Evolutionary conservation across 2,113 vertebrate species (phyloP).

Genomic region (Macaca nemestrina): DNA sequence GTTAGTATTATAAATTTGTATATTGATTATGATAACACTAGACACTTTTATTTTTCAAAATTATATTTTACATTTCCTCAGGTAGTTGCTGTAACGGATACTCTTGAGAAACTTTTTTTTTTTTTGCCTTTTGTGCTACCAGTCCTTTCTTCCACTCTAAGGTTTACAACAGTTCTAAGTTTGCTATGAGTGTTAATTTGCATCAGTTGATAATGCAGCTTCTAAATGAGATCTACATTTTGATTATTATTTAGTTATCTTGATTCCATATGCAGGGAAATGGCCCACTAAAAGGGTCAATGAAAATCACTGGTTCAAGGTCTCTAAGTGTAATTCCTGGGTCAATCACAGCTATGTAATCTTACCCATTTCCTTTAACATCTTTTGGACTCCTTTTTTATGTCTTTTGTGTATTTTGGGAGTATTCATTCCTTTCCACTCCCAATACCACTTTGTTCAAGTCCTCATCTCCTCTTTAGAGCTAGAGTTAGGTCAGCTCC

Average conservation of each 20-base stretch:
- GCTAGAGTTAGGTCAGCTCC: neutral
- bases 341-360: neutral
- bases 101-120: neutral
- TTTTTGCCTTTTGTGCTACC: neutral
- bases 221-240: neutral
- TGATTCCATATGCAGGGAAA: neutral
- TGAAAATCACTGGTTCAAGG: neutral
- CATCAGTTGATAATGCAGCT: neutral
- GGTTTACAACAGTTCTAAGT: neutral
- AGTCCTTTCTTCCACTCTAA: neutral
- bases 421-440: neutral
- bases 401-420: neutral
- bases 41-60: conserved; percentile 9
- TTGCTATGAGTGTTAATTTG: neutral
- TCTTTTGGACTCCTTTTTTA: neutral
- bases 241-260: neutral
- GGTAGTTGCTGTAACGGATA: neutral
- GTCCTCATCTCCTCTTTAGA: neutral
- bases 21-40: neutral
- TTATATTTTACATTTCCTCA: neutral
- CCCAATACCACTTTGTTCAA: neutral
- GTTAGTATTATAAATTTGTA: neutral
- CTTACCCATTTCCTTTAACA: neutral
- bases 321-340: neutral
- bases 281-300: neutral